Evolutionary conservation across 2,797 vertebrate species (phyloP).

Genomic region (Hippopotamyrus pictus): DNA sequence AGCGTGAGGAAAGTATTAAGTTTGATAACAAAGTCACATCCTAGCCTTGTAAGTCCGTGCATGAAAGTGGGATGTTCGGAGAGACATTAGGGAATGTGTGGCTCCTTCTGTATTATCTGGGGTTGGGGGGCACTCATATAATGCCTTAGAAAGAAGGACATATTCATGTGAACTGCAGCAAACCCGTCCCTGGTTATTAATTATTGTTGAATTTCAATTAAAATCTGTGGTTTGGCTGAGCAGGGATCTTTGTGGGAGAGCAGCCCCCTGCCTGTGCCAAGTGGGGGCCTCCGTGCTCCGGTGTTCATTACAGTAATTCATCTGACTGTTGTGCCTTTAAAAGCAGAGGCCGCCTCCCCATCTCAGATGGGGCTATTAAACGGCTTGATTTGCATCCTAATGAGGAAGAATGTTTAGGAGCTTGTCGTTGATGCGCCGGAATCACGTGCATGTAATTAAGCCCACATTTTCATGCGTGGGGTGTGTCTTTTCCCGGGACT

Average conservation of each 20-base stretch:
- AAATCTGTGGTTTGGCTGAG: conserved; percentile 55
- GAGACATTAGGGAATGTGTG: conserved; percentile 34
- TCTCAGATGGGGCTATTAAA: conserved; percentile 79
- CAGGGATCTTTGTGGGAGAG: conserved; percentile 50
- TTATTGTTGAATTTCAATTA: conserved; percentile 73
- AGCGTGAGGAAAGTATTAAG: neutral
- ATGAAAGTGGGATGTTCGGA: neutral
- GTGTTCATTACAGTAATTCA: conserved; percentile 76
- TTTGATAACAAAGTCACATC: neutral
- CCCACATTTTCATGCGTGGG: conserved; percentile 70
- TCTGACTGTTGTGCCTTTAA: conserved; percentile 69
- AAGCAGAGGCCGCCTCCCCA: conserved; percentile 55
- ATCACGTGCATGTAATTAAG: conserved; percentile 76
- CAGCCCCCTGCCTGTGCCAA: conserved; percentile 1
- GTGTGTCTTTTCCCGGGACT: conserved; percentile 68
- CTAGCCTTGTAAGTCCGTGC: neutral
- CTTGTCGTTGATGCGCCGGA: conserved; percentile 79
- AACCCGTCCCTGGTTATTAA: conserved; percentile 53
- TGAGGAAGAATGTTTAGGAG: conserved; percentile 78
- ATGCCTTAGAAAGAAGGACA: conserved; percentile 36
- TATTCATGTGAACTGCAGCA: conserved; percentile 50
- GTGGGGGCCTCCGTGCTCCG: conserved; percentile 45
- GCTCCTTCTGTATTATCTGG: neutral
- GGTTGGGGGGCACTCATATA: conserved; percentile 32
- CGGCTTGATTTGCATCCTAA: conserved; percentile 80